Evolutionary conservation across 2,797 vertebrate species (phyloP), one percentile per base, ranked within the genome.

Genomic region (Distichodus sexfasciatus): DNA sequence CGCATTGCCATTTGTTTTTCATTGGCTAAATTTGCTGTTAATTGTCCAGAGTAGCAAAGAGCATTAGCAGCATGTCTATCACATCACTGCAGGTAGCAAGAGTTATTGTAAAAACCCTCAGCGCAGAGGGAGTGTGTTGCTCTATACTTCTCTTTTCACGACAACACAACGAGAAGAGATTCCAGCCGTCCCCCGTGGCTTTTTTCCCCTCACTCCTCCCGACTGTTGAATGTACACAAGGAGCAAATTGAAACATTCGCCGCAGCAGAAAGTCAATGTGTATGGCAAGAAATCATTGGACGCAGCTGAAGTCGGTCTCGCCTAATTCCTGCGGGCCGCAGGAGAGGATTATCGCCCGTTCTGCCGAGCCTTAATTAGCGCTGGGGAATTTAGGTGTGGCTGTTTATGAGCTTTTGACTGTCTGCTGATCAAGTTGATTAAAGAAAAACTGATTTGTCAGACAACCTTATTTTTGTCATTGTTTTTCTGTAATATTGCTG

Each of bases 51-150:
- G 66, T 21, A 44, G 54, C 28, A 66, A 72, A 72, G 54, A 19
- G 63, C 62, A 72, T 72, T 72, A 66, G 54, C 11, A 66, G 40
- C 54, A 28, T 72, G 70, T 72, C 62, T 66, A 72, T 72, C 70
- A 44, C 17, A 12, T 72, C 70, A 66, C 54, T 47, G 61, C 67
- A 54, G 61, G 68, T 66, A 60, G 53, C 38, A 44, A 59, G 53
- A 60, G 65, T 59, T 64, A 63, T 64, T 58, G 33, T 35, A 43
- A 58, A 44, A 71, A 62, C 29, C 23, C 44, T 17, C 26, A 35
- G 41, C 29, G 29, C 24, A 43, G 29, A 26, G 35, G 12, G 36
- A 51, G 17, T 35, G 21, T 33, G 35, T 6, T 48, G 21, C 11
- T 38, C 12, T n/a, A 17, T 8, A 17, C 9, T 21, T 4, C 23